Base-by-base conservation (phyloP, 1,140 invertebrate species). In the Battus philenor region DNA sequence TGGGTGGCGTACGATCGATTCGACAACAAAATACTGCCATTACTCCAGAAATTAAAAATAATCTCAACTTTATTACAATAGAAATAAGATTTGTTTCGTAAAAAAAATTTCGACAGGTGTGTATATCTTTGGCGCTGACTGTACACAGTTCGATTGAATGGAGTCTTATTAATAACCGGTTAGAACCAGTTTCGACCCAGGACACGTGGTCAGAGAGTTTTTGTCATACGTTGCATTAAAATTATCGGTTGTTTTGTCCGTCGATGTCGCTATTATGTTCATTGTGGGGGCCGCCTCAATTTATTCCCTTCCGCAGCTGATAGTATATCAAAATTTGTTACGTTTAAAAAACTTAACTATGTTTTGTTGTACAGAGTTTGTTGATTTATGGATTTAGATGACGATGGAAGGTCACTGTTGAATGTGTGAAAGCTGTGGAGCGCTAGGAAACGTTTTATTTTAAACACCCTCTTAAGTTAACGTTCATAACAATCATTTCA, bases 111-210 rank as follows among this genome's bases (percentile, higher is more conserved):
- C 24, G 36, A 18, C 26, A 9, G 24, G 30, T 43, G 33, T 43
- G 41, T 39, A 13, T 48, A 48, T 41, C 46, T 53, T 59, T 51
- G 54, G 32, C 56, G 47, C 36, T 33, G 43, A 54, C 47, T 49
- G 54, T 66, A 53, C 49, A 46, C 67, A 64, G 65, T 75, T 69
- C 68, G 68, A 74, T 75, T 80, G 76, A 80, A 80, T 77, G 63
- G 62, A 56, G 54, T 74, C 71, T 75, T 70, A 73, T 69, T 75
- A 59, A 50, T 54, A 76, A 79, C 75, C 72, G 73, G 78, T 76
- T 74, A 20, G 33, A 62, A 77, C 75, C 63, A 59, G 78, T 77
- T 71, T 46, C 48, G 69, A 65, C 73, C 64, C 47, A 58, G 36
- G 67, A 68, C 75, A 79, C 76, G 76, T 80, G 76, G 76, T 77